Base-by-base conservation (phyloP, 1,140 invertebrate species). In the Drosophila tristis region DNA sequence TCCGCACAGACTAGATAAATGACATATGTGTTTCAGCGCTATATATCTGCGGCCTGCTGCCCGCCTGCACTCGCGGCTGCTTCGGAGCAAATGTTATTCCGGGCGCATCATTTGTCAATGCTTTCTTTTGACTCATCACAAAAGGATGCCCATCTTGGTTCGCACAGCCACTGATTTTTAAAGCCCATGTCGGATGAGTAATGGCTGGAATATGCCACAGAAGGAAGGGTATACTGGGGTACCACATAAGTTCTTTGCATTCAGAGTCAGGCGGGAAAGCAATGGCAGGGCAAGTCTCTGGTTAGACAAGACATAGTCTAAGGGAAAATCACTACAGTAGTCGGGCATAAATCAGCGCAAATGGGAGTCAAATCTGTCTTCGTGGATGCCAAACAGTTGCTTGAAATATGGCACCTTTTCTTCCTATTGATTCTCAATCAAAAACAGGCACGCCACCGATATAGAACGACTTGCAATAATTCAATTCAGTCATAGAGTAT, bases 101-200 rank as follows among this genome's bases (percentile, higher is more conserved):
- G 35, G 47, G 50, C 72, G 80, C 80, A 84, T 84, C 80, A 84
- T 84, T 84, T 84, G 75, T 84, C 80, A 84, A 78, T 78, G 62
- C 72, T 81, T 76, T 77, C 54, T 70, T 68, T 61, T 77, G 72
- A 58, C 71, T 59, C 72, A 29, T 75, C 54, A 58, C 71, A 66
- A 66, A 47, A 50, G 50, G 43, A 42, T 54, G 48, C 58, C 13
- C 16, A 56, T 11, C 13, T 9, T 16, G 15, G 23, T 15, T 5
- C 6, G 31, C 39, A 56, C 15, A 26, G 23, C 8, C 58, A 67
- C 44, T 56, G 73, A 76, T 75, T 76, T 76, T 70, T 70, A 70
- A 70, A 53, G 51, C 29, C 23, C 51, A 25, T 16, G 25, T 1
- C 26, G 31, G 39, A 58, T 58, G 67, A 70, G 26, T 70, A 70